Evolutionary conservation across 2,797 vertebrate genomes (phyloP).

Genomic region (Neostethus bicornis): DNA sequence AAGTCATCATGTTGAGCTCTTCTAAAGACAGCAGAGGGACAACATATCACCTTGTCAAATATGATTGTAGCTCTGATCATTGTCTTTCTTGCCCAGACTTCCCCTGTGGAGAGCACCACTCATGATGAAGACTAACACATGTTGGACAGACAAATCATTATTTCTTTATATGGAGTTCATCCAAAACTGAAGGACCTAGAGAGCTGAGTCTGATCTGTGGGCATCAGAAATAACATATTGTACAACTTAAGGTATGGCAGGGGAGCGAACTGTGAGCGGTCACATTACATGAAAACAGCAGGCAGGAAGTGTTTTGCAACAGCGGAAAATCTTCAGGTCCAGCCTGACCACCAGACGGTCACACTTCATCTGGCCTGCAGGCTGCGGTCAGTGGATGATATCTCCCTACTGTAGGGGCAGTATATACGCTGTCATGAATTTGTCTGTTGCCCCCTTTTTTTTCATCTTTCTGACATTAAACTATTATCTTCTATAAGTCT

Average conservation of each 20-base stretch:
- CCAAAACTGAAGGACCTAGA: conserved; percentile 64
- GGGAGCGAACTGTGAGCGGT: conserved; percentile 72
- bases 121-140: conserved; percentile 78
- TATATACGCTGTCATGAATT: conserved; percentile 66
- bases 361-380: conserved; percentile 78
- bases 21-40: conserved; percentile 65
- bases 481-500: conserved; percentile 31
- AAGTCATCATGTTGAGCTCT: conserved; percentile 55
- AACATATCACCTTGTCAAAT: conserved; percentile 77
- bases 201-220: conserved; percentile 75
- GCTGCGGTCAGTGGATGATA: conserved; percentile 74
- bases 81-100: conserved; percentile 66
- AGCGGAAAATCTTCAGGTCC: conserved; percentile 81
- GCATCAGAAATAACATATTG: conserved; percentile 76
- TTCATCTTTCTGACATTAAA: conserved; percentile 34
- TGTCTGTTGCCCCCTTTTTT: conserved; percentile 54
- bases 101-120: conserved; percentile 69
- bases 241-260: conserved; percentile 72
- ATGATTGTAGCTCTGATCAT: conserved; percentile 72
- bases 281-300: conserved; percentile 78
- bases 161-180: conserved; percentile 68
- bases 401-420: conserved; percentile 61
- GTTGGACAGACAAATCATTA: conserved; percentile 70
- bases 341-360: conserved; percentile 79
- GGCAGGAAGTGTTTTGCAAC: conserved; percentile 82